Base-by-base conservation (phyloP, 1,140 invertebrate genomes). In the Halictus rubicundus region DNA sequence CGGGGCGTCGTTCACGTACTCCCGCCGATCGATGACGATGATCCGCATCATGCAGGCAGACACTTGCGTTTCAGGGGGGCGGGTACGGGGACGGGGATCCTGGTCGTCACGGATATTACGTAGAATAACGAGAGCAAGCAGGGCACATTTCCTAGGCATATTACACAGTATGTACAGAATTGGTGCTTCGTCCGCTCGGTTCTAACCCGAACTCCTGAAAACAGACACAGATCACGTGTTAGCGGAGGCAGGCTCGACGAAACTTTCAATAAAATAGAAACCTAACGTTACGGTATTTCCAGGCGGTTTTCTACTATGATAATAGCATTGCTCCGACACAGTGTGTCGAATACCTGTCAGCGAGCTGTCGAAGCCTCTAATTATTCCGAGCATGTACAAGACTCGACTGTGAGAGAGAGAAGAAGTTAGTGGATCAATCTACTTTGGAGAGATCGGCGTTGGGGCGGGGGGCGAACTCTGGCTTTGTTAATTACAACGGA, bases 141-240 rank as follows among this genome's bases (percentile, higher is more conserved):
- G 83, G 85, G 83, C 80, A 83, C 69, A 84, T 85, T 88, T 85
- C 85, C 82, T 90, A 90, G 86, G 89, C 88, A 90, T 91, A 92
- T 90, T 92, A 91, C 88, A 91, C 87, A 87, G 57, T 92, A 92
- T 92, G 90, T 92, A 92, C 91, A 92, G 89, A 85, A 78, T 87
- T 83, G 83, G 78, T 85, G 81, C 86, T 87, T 83, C 84, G 27
- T 81, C 72, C 75, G 84, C 81, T 87, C 81, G 83, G 70, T 88
- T 87, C 81, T 88, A 88, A 80, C 89, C 63, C 85, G 54, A 88
- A 88, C 54, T 89, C 88, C 90, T 91, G 87, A 23, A 90, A 90
- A 77, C 25, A 52, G 19, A 21, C 3, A 21, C 3, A 32, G 7
- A 57, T 1, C 12, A 60, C 3, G 10, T 16, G 19, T 37, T 63